Conservation (phyloP, 2,888 invertebrate species). For the Ichneumoninae sp. region DNA sequence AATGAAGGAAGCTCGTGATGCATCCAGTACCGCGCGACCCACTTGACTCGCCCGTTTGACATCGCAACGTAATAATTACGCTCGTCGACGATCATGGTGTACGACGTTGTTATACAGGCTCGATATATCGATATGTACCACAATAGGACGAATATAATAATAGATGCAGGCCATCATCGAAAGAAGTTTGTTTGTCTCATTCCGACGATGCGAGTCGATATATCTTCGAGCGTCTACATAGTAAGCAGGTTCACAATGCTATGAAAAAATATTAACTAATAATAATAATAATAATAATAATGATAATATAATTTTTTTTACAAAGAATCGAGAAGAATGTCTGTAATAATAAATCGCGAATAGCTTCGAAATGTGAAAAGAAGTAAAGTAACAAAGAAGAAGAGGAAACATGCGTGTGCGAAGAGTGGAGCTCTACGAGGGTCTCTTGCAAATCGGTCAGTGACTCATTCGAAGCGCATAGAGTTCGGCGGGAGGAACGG, state of each 20-base stretch:
- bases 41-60: slow-evolving; percentile 55
- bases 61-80: slow-evolving; percentile 51
- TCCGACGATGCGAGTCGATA: neutral
- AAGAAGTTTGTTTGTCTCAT: neutral
- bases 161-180: neutral
- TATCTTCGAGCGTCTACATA: neutral
- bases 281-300: neutral
- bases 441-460: slow-evolving; percentile 25
- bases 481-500: slow-evolving; percentile 26
- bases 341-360: neutral
- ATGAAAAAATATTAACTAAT: neutral
- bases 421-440: slow-evolving; percentile 26
- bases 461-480: slow-evolving; percentile 39
- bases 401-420: slow-evolving; percentile 22
- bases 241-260: neutral
- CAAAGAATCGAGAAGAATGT: slow-evolving; percentile 14
- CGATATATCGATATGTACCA: neutral
- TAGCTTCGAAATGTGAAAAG: neutral
- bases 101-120: neutral
- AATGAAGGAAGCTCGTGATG: slow-evolving; percentile 19
- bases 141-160: neutral
- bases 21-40: slow-evolving; percentile 37
- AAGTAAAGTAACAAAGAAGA: neutral
- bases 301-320: neutral
- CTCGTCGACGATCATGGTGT: slow-evolving; percentile 2